Evolutionary conservation across 2,888 invertebrate species (phyloP).

Genomic region (Stenotaenia linearis): DNA sequence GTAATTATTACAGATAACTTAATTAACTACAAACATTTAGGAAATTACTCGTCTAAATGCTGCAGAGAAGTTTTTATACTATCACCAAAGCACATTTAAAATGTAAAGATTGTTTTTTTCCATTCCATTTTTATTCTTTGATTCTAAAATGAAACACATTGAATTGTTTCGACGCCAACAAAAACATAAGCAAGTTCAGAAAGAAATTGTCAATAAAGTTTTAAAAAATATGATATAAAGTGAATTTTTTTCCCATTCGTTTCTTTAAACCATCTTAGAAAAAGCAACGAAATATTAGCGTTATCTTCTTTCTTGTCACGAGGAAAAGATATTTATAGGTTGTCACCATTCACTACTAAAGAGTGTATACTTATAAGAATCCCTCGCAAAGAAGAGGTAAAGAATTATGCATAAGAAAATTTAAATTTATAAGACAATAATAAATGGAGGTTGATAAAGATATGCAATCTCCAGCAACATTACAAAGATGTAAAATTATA

Average conservation of each 20-base stretch:
- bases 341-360: not conserved
- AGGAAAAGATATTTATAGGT: constrained; percentile 1
- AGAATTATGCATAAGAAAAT: not conserved
- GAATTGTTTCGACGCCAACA: not conserved
- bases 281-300: constrained; percentile 1
- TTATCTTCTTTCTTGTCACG: not conserved
- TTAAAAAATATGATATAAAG: not conserved
- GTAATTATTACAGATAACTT: not conserved
- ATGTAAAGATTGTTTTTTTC: too few species aligned
- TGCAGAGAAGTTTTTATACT: not conserved
- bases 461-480: not conserved
- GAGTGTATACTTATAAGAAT: not conserved
- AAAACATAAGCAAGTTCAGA: not conserved
- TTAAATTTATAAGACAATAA: constrained; percentile 1
- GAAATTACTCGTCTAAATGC: not conserved
- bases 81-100: not conserved
- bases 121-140: not conserved
- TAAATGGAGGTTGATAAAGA: not conserved
- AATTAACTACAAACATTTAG: not conserved
- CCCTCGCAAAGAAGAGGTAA: not conserved
- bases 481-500: not conserved
- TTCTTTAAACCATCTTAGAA: not conserved
- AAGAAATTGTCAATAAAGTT: not conserved
- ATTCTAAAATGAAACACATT: not conserved
- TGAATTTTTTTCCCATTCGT: not conserved